Evolutionary conservation across 2,113 vertebrate species (phyloP), one percentile per base, ranked within the genome.

Genomic region (Crotalus horridus): DNA sequence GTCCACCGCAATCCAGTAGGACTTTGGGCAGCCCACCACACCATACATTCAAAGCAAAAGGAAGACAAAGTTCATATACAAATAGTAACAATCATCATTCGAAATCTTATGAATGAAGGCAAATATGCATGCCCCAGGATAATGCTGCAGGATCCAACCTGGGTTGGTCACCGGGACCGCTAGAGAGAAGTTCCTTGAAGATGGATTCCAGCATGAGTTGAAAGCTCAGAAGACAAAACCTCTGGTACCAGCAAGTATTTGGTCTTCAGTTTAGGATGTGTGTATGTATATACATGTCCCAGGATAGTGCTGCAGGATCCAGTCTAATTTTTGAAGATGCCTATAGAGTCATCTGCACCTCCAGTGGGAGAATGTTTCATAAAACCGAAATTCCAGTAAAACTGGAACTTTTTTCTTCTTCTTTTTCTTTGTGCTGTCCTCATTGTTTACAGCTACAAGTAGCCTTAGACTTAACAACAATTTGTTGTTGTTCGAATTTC

Each of bases 91-190:
- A 43, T 43, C 17, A 81, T 81, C 33, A 39, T 3, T 81, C 39
- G 7, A 21, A 81, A 81, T 43, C 17, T 43, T 81, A 23, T 6
- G 29, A 33, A 69, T 33, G 13, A 69, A 69, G 29, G 2, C 13
- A 0, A 17, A 69, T 69, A n/a, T 69, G 15, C 12, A 0, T 69
- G 29, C 11, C 29, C 2, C 29, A 17, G n/a, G 29, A n/a, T 69
- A 15, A 69, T 69, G 29, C 13, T 69, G 64, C 64, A 69, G 64
- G 5, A 33, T 69, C 12, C 29, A 33, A 69, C 15, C 29, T 69
- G 29, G 29, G 5, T 69, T 1, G 13, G 5, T 33, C 64, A 33
- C 64, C 0, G 0, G 64, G 0, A 33, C 64, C 1, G 0, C 29
- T 17, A 6, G 29, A 33, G 64, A 15, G 29, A n/a, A 2, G 61